phyloP scores from a whole-genome alignment of 2,888 invertebrate species.

The Pediacus dermestoides region DNA sequence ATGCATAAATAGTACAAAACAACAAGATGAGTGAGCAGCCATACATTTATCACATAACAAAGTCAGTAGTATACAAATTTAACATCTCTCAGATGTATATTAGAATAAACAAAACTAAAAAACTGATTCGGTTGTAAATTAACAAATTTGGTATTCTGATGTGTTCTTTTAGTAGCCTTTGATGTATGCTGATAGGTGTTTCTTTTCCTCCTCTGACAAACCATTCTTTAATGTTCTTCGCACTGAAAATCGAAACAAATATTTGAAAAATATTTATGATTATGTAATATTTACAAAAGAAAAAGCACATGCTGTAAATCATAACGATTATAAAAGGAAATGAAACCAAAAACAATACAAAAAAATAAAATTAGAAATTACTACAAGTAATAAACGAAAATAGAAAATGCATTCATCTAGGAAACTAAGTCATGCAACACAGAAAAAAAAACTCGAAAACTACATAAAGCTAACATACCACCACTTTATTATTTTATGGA shows the following conservation, averaged over 20 bases:
- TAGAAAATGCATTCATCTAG: too few relatives aligned
- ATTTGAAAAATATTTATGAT: too few relatives aligned
- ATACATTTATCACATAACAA: constrained; percentile 45
- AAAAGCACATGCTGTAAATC: background rate
- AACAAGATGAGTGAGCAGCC: constrained; percentile 39
- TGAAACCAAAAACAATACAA: constrained; percentile 11
- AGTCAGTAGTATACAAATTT: constrained; percentile 39
- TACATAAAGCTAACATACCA: constrained; percentile 45
- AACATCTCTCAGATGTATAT: constrained; percentile 26
- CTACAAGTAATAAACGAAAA: too few relatives aligned
- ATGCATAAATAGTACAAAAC: constrained; percentile 32
- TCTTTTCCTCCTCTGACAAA: constrained; percentile 76
- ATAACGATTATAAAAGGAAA: background rate
- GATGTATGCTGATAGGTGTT: constrained; percentile 70
- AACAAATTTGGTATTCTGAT: constrained; percentile 19
- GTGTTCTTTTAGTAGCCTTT: constrained; percentile 60
- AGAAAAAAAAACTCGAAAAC: too few relatives aligned
- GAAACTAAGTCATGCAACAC: constrained; percentile 17
- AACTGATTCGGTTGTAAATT: constrained; percentile 17
- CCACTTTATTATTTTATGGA: constrained; percentile 43
- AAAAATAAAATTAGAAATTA: constrained; percentile 36
- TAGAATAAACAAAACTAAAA: constrained; percentile 16
- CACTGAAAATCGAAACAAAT: constrained; percentile 55
- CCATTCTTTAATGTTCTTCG: constrained; percentile 78
- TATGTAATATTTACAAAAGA: too few relatives aligned